Percentiles rank a stretch among this genome's conserved stretches.
These are phyloP conservation scores for Conchocele bisecta DNA, from an alignment of 2,888 invertebrate species.

Conservation along the genomic window DNA sequence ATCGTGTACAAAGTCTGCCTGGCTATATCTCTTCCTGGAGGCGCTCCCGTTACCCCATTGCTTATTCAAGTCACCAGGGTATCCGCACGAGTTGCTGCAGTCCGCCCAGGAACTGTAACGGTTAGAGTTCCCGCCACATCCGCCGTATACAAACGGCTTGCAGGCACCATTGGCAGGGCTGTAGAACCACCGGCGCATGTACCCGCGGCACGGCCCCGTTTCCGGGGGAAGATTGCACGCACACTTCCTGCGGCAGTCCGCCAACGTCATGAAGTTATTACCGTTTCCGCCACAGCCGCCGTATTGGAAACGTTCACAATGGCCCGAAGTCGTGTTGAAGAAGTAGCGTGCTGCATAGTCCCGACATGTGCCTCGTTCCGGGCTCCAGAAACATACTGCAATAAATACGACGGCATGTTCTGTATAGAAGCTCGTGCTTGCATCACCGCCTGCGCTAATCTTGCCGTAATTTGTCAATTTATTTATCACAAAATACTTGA, in stretches of 20 bases:
- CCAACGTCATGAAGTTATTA: constrained; percentile 87
- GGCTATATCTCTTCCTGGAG: not conserved
- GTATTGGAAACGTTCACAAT: constrained; percentile 89
- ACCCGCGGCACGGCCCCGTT: constrained; percentile 52
- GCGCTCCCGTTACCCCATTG: constrained; percentile 43
- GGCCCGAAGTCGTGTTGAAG: constrained; percentile 90
- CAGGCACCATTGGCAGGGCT: constrained; percentile 50
- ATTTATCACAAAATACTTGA: no score
- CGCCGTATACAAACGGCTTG: constrained; percentile 55
- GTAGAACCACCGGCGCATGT: constrained; percentile 47
- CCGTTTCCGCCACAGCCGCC: constrained; percentile 91
- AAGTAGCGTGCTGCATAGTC: constrained; percentile 86
- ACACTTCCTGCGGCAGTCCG: constrained; percentile 33
- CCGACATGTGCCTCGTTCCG: constrained; percentile 53
- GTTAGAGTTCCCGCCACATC: constrained; percentile 55
- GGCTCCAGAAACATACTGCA: constrained; percentile 44
- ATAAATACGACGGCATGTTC: no score
- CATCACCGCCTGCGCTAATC: no score
- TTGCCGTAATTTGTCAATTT: no score
- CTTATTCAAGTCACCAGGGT: constrained; percentile 33
- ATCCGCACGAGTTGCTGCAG: constrained; percentile 45
- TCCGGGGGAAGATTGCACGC: constrained; percentile 48
- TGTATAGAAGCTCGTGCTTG: no score
- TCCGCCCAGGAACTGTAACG: constrained; percentile 40
- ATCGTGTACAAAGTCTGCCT: constrained; percentile 47